phyloP scores from a whole-genome alignment of 2,797 vertebrate species.

The Pteropus rufus region DNA sequence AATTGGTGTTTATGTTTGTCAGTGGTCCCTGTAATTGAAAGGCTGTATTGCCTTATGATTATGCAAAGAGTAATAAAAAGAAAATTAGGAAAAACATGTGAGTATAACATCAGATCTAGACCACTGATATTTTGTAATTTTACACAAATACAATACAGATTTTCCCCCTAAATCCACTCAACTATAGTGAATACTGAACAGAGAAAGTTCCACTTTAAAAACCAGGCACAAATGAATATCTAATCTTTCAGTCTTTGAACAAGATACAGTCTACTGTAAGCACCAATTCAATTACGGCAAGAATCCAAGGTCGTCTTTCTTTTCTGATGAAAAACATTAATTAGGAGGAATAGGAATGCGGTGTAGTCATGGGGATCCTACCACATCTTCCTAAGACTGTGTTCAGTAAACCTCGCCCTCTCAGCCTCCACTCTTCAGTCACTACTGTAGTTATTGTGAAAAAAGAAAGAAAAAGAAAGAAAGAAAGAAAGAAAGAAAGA shows the following conservation, averaged over 20 bases:
- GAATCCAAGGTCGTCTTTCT: neutral
- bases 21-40: constrained; percentile 46
- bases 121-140: constrained; percentile 61
- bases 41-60: constrained; percentile 41
- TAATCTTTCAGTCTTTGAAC: constrained; percentile 34
- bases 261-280: constrained; percentile 18
- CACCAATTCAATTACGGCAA: constrained; percentile 45
- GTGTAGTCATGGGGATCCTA: neutral
- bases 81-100: constrained; percentile 41
- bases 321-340: constrained; percentile 43
- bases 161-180: neutral
- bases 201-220: constrained; percentile 44
- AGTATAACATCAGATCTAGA: constrained; percentile 47
- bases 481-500: too few relatives aligned
- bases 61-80: constrained; percentile 25
- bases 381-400: neutral
- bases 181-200: constrained; percentile 30
- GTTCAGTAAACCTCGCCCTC: neutral
- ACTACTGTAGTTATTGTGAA: neutral
- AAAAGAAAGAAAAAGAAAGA: neutral
- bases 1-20: constrained; percentile 21
- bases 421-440: neutral
- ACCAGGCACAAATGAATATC: neutral
- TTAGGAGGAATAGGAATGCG: neutral
- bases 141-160: constrained; percentile 65